Conservation (phyloP, 2,797 vertebrate species). For the Alca torda region DNA sequence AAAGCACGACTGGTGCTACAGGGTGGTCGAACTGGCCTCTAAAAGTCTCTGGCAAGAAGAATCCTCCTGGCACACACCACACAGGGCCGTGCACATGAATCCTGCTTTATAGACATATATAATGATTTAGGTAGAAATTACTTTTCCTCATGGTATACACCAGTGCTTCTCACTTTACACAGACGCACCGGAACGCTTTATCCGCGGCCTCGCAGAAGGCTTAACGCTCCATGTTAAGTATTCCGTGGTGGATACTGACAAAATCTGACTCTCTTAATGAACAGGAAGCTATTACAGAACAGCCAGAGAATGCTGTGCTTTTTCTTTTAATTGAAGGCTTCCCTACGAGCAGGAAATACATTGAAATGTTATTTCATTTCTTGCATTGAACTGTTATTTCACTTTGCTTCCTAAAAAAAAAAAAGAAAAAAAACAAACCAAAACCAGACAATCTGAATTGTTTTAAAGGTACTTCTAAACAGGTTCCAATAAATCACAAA, state of each 20-base stretch:
- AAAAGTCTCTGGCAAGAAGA: neutral
- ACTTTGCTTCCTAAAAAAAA: neutral
- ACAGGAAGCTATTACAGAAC: neutral
- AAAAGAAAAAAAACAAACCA: neutral
- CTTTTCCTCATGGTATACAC: neutral
- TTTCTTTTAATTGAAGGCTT: neutral
- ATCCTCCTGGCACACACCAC: neutral
- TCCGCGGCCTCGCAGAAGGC: neutral
- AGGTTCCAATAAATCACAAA: neutral
- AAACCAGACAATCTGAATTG: neutral
- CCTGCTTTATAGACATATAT: neutral
- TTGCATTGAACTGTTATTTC: neutral
- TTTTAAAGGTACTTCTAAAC: neutral
- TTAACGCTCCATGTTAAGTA: neutral
- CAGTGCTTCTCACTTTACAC: neutral
- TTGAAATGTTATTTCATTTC: neutral
- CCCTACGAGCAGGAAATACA: neutral
- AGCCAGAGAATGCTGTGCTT: neutral
- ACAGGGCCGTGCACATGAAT: neutral
- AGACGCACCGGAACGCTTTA: neutral
- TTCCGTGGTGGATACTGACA: neutral
- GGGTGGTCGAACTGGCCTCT: neutral
- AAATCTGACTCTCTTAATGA: neutral
- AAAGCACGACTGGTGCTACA: neutral
- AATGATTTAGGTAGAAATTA: neutral